These are phyloP conservation scores for Ostrea edulis DNA, from an alignment of 1,140 invertebrate species.

Conservation along the genomic window DNA sequence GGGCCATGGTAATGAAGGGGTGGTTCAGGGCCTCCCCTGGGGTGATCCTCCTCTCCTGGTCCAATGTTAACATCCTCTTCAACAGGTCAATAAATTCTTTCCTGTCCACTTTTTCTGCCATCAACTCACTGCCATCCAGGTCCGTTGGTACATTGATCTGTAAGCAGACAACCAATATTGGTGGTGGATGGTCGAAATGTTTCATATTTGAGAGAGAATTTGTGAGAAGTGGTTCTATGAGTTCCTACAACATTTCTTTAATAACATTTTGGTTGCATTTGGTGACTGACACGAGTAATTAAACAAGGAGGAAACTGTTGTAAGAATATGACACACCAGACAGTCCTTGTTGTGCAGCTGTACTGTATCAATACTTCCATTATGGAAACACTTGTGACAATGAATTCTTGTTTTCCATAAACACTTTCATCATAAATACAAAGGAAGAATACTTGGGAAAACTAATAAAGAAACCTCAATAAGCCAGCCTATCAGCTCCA, in stretches of 20 bases:
- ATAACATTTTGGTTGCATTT: not conserved
- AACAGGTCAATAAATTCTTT: slow-evolving; percentile 97
- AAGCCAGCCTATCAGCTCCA: not conserved
- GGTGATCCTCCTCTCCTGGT: slow-evolving; percentile 96
- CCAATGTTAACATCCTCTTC: slow-evolving; percentile 98
- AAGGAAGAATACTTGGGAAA: not conserved
- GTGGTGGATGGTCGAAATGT: too few relatives aligned
- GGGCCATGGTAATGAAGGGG: slow-evolving; percentile 94
- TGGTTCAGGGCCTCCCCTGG: slow-evolving; percentile 97
- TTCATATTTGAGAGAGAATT: not conserved
- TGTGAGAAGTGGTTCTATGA: not conserved
- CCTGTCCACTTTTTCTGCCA: slow-evolving; percentile 97
- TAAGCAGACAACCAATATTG: slow-evolving; percentile 30
- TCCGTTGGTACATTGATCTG: slow-evolving; percentile 97
- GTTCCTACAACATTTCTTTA: not conserved
- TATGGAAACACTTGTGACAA: not conserved
- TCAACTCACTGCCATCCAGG: slow-evolving; percentile 94
- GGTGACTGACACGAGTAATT: not conserved
- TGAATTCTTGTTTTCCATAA: not conserved
- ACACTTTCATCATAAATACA: not conserved
- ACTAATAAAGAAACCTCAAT: not conserved
- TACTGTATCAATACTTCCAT: not conserved
- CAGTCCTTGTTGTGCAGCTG: not conserved
- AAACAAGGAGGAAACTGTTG: not conserved
- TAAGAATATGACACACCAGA: not conserved